Conservation (phyloP, 2,113 vertebrate genomes). For the Spea multiplicata region DNA sequence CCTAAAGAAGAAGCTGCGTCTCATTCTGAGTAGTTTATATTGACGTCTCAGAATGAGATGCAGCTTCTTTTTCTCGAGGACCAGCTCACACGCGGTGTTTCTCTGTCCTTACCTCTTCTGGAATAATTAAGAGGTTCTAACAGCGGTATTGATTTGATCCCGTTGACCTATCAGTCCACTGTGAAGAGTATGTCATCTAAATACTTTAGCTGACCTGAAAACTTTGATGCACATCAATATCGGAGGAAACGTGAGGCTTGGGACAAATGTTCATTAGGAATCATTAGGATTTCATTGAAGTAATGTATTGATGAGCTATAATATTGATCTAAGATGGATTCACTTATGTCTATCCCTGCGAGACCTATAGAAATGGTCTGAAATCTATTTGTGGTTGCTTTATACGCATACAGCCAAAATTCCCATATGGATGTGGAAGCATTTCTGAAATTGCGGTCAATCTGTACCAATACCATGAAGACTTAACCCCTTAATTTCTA, state of each 20-base stretch:
- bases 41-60: no score
- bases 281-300: constrained; percentile 34
- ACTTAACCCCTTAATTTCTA: constrained; percentile 10
- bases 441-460: constrained; percentile 9
- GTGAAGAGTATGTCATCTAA: constrained; percentile 20
- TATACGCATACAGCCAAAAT: neutral
- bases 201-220: constrained; percentile 27
- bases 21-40: no score
- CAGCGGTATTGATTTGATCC: constrained; percentile 21
- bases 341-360: neutral
- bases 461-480: constrained; percentile 2
- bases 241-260: constrained; percentile 27
- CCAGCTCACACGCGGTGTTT: neutral
- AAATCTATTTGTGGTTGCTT: constrained; percentile 21
- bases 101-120: neutral
- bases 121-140: constrained; percentile 27
- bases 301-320: constrained; percentile 37
- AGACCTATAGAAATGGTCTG: constrained; percentile 7
- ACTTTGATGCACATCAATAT: constrained; percentile 22
- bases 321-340: constrained; percentile 32
- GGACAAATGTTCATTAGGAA: constrained; percentile 25
- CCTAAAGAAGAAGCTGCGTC: no score
- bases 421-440: neutral
- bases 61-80: no score
- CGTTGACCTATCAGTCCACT: constrained; percentile 10